These are phyloP conservation scores for Microhierax caerulescens DNA, from an alignment of 2,797 vertebrate species.

Conservation along the genomic window DNA sequence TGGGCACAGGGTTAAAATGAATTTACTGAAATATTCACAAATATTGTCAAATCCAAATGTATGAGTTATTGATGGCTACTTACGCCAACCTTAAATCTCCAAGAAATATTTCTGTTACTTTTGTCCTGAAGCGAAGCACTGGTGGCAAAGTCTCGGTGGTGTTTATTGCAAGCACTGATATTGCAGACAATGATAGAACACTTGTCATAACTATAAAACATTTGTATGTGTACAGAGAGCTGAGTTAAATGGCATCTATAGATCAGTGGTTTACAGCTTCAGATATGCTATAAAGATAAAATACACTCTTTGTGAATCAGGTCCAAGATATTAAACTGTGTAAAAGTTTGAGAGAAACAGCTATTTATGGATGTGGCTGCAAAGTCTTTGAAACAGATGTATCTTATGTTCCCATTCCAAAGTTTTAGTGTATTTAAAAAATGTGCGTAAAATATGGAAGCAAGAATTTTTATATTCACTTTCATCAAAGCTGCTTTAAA, in stretches of 20 bases:
- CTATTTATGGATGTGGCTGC: background rate
- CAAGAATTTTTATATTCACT: background rate
- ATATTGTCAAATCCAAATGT: background rate
- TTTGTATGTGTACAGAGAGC: background rate
- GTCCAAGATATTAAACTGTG: background rate
- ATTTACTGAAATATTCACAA: background rate
- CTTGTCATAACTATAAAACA: constrained; percentile 5
- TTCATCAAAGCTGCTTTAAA: background rate
- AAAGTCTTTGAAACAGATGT: background rate
- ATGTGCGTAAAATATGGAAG: background rate
- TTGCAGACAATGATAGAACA: background rate
- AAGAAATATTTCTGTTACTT: background rate
- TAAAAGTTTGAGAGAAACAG: background rate
- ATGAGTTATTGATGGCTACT: background rate
- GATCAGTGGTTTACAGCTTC: constrained; percentile 11
- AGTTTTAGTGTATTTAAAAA: background rate
- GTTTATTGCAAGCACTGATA: background rate
- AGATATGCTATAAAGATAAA: background rate
- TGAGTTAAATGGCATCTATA: background rate
- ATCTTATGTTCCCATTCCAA: background rate
- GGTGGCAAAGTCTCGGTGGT: background rate
- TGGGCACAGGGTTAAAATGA: background rate
- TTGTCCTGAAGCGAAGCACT: background rate
- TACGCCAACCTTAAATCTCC: background rate
- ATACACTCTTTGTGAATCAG: background rate